Conservation (phyloP, 2,113 vertebrate species). For the Excalfactoria chinensis region DNA sequence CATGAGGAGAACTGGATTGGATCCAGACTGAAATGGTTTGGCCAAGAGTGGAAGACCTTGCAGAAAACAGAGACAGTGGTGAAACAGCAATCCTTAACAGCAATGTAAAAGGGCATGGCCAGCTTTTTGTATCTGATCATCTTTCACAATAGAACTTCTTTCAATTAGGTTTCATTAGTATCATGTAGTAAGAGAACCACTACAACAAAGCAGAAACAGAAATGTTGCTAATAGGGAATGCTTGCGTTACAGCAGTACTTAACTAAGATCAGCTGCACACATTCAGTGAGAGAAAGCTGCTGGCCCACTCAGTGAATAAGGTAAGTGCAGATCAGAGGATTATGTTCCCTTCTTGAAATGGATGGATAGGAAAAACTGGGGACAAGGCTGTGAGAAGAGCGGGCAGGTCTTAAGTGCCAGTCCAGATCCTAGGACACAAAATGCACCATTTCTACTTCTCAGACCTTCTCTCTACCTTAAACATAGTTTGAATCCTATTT, state of each 20-base stretch:
- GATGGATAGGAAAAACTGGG: neutral
- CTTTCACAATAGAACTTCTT: neutral
- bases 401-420: neutral
- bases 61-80: neutral
- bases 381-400: neutral
- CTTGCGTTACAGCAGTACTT: neutral
- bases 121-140: neutral
- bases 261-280: neutral
- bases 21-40: conserved; percentile 42
- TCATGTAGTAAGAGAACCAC: neutral
- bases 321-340: neutral
- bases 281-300: neutral
- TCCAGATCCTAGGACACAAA: no score
- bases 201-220: neutral
- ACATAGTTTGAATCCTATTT: neutral
- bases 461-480: neutral
- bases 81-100: neutral
- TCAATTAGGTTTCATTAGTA: neutral
- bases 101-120: neutral
- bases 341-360: neutral
- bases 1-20: neutral
- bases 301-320: neutral
- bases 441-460: neutral
- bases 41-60: neutral
- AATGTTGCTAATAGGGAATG: neutral